These are phyloP conservation scores for Orthosia incerta DNA, from an alignment of 2,888 invertebrate genomes.

Conservation along the genomic window DNA sequence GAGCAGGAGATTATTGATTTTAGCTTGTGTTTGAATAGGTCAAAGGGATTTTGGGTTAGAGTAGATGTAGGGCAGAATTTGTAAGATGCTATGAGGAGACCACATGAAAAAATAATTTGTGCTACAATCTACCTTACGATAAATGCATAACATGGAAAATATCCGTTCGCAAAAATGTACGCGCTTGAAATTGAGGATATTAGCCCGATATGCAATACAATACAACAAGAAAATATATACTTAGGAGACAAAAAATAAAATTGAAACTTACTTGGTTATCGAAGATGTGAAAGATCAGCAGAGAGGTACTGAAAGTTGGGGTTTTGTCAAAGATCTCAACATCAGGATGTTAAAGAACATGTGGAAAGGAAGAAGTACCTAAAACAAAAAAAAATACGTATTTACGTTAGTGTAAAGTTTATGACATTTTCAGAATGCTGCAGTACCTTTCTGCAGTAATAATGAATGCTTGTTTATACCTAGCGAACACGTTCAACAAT, in stretches of 20 bases:
- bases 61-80: neutral
- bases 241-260: neutral
- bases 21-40: slow-evolving; percentile 11
- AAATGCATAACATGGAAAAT: too few relatives aligned
- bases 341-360: neutral
- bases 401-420: neutral
- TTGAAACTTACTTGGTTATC: neutral
- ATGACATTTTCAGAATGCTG: slow-evolving; percentile 17
- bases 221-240: too few relatives aligned
- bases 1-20: slow-evolving; percentile 32
- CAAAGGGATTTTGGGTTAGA: neutral
- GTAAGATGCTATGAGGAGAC: neutral
- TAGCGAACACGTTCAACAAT: slow-evolving; percentile 47
- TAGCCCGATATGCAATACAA: too few relatives aligned
- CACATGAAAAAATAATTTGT: too few relatives aligned
- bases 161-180: too few relatives aligned
- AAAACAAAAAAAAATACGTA: neutral
- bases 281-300: neutral
- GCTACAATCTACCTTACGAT: too few relatives aligned
- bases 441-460: slow-evolving; percentile 40
- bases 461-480: slow-evolving; percentile 50
- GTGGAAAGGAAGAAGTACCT: neutral
- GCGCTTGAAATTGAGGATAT: too few relatives aligned
- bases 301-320: neutral
- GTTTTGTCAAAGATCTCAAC: neutral